Conservation (phyloP, 2,888 invertebrate genomes). For the Melanophora roralis region DNA sequence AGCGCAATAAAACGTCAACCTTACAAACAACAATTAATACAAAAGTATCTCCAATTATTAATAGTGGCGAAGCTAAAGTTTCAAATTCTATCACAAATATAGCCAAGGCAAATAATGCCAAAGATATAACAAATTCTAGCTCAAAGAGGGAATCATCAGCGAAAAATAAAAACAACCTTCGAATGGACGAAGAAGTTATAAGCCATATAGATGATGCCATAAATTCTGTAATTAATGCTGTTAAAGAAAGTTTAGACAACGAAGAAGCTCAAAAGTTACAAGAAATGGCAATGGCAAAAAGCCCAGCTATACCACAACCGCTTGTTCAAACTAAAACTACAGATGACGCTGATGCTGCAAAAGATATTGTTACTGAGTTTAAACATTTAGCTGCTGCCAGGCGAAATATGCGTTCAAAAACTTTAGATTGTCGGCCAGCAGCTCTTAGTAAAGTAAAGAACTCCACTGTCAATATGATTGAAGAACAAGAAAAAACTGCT, state of each 20-base stretch:
- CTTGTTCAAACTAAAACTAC: slow-evolving; percentile 30
- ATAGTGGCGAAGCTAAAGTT: background rate
- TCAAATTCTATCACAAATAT: background rate
- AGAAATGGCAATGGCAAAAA: background rate
- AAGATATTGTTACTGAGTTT: slow-evolving; percentile 37
- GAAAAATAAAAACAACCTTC: slow-evolving; percentile 64
- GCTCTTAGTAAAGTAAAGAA: slow-evolving; percentile 38
- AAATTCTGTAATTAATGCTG: slow-evolving; percentile 73
- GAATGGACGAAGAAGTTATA: slow-evolving; percentile 73
- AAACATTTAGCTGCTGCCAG: slow-evolving; percentile 67
- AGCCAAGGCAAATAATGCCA: slow-evolving; percentile 34
- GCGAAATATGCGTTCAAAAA: slow-evolving; percentile 71
- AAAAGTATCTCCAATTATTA: background rate
- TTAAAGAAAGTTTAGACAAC: slow-evolving; percentile 68
- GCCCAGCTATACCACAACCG: background rate
- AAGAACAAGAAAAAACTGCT: background rate
- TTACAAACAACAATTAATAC: background rate
- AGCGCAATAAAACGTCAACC: slow-evolving; percentile 42
- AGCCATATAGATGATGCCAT: slow-evolving; percentile 74
- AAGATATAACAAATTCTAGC: slow-evolving; percentile 33
- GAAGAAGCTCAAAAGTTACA: slow-evolving; percentile 62
- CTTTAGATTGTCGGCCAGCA: slow-evolving; percentile 68
- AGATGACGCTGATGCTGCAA: slow-evolving; percentile 42
- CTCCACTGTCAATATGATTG: background rate
- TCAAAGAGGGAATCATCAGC: slow-evolving; percentile 54